Conservation (phyloP, 2,888 invertebrate genomes). For the Belgica antarctica region DNA sequence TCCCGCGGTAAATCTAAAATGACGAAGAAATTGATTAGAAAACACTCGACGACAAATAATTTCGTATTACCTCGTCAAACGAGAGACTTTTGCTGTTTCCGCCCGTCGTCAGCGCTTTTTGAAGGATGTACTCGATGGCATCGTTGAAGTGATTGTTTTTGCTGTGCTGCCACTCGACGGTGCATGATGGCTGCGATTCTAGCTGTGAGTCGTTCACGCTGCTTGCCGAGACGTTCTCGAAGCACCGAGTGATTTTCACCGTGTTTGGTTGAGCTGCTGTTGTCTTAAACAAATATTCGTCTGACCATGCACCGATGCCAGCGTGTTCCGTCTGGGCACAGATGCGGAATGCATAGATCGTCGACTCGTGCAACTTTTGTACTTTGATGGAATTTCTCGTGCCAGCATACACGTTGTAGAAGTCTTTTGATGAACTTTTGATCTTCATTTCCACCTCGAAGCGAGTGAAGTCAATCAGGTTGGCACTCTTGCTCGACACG, state of each 20-base stretch:
- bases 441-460: conserved; percentile 83
- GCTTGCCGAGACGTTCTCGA: conserved; percentile 31
- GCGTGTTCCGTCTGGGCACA: conserved; percentile 79
- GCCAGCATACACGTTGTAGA: conserved; percentile 74
- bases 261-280: conserved; percentile 76
- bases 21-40: neutral
- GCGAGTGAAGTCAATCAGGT: conserved; percentile 69
- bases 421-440: conserved; percentile 62
- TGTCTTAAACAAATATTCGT: conserved; percentile 68
- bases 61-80: conserved; percentile 60
- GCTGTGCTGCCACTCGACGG: conserved; percentile 66
- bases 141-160: conserved; percentile 61
- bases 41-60: neutral
- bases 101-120: conserved; percentile 53
- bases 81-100: conserved; percentile 62
- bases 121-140: conserved; percentile 72
- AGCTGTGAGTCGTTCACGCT: conserved; percentile 44
- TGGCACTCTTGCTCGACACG: conserved; percentile 51
- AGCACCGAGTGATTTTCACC: conserved; percentile 64
- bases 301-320: conserved; percentile 77
- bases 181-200: conserved; percentile 47
- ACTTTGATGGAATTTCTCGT: conserved; percentile 72
- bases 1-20: conserved; percentile 65
- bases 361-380: conserved; percentile 78
- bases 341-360: conserved; percentile 79